phyloP scores from a whole-genome alignment of 2,113 vertebrate genomes.

The Oreochromis tanganicae region DNA sequence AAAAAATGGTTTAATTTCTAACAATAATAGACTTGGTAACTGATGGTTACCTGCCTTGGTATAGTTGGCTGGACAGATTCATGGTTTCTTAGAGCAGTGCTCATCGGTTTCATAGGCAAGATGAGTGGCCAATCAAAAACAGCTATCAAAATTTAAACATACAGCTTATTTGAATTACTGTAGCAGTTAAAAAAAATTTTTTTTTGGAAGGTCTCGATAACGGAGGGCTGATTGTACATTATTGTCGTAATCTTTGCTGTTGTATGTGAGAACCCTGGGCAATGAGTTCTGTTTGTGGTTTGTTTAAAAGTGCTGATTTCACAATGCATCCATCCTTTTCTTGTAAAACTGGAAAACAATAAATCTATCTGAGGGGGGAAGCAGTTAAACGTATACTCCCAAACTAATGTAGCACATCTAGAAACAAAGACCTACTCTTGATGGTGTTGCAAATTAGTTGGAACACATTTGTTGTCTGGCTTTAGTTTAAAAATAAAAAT shows the following conservation, averaged over 20 bases:
- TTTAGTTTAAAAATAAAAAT: background rate
- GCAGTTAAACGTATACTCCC: background rate
- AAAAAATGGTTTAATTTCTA: background rate
- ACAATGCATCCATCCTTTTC: background rate
- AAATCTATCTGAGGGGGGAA: background rate
- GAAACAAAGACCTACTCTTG: background rate
- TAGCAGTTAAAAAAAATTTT: background rate
- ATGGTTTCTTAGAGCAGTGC: background rate
- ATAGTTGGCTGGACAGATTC: background rate
- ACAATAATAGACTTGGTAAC: background rate
- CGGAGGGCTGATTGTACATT: background rate
- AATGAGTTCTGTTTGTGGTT: background rate
- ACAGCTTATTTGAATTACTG: background rate
- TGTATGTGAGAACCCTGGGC: background rate
- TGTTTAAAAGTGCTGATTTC: background rate
- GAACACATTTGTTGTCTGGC: background rate
- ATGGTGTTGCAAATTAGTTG: background rate
- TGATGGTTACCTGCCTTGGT: background rate
- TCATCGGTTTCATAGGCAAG: background rate
- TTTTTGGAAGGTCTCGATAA: background rate
- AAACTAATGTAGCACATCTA: background rate
- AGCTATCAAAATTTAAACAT: background rate
- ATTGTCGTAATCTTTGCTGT: fast-evolving
- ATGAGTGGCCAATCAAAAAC: background rate
- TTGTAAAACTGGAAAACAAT: background rate